phyloP scores from a whole-genome alignment of 2,888 invertebrate species.

The Drosophila helvetica region DNA sequence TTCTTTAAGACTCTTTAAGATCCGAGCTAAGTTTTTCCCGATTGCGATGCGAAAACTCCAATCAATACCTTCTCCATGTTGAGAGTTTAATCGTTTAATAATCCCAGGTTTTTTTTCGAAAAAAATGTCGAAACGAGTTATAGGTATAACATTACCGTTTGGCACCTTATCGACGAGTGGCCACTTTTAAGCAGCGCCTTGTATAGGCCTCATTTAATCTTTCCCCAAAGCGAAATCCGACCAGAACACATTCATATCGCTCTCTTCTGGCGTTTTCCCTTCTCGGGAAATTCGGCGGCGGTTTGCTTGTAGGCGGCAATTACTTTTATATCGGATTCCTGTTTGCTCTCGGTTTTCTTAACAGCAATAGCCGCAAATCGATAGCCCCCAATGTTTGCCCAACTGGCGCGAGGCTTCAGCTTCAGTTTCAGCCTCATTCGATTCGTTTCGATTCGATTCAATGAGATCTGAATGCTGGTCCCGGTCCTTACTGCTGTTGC shows the following conservation, averaged over 20 bases:
- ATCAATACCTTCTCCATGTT: too few relatives aligned
- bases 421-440: constrained; percentile 28
- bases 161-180: too few relatives aligned
- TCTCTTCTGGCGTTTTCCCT: constrained; percentile 19
- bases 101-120: too few relatives aligned
- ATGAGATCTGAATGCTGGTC: constrained; percentile 37
- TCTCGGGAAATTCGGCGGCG: constrained; percentile 13
- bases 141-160: too few relatives aligned
- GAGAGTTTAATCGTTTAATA: too few relatives aligned
- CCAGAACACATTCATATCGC: constrained; percentile 40
- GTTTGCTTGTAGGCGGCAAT: constrained; percentile 61
- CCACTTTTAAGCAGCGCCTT: constrained; percentile 10
- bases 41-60: too few relatives aligned
- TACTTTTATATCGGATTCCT: constrained; percentile 61
- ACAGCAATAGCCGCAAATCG: constrained; percentile 58
- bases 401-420: constrained; percentile 66
- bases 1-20: too few relatives aligned
- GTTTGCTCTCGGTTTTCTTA: constrained; percentile 48
- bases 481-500: constrained; percentile 21
- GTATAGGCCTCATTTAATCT: constrained; percentile 31
- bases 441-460: constrained; percentile 15
- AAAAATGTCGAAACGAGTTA: too few relatives aligned
- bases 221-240: constrained; percentile 12
- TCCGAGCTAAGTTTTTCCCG: too few relatives aligned
- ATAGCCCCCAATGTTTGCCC: constrained; percentile 76